phyloP scores from a whole-genome alignment of 2,888 invertebrate genomes.

The Anodontia alba region DNA sequence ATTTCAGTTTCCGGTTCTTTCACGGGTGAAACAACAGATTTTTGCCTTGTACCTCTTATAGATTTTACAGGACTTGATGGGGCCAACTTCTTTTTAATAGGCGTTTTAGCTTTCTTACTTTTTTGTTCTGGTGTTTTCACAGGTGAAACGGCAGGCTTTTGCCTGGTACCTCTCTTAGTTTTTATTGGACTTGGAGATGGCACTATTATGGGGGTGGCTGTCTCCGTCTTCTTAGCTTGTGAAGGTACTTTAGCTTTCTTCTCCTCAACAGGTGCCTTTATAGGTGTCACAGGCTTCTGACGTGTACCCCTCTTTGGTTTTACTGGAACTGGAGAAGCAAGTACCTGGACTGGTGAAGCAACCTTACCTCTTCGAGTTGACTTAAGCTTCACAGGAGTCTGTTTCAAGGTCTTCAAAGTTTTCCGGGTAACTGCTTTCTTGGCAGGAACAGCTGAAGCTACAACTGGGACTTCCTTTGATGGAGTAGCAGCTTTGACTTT shows the following conservation, averaged over 20 bases:
- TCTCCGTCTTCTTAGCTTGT: constrained; percentile 16
- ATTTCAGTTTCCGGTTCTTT: neutral
- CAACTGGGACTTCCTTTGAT: constrained; percentile 23
- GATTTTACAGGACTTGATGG: neutral
- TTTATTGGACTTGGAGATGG: neutral
- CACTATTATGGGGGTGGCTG: constrained; percentile 25
- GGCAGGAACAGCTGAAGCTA: constrained; percentile 11
- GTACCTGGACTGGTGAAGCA: constrained; percentile 26
- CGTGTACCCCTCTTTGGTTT: constrained; percentile 5
- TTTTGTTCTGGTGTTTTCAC: neutral
- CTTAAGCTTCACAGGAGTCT: neutral
- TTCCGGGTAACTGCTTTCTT: constrained; percentile 14
- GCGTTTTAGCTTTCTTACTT: neutral
- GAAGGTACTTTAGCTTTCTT: neutral
- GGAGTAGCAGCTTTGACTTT: constrained; percentile 14
- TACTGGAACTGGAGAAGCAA: neutral
- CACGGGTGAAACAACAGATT: neutral
- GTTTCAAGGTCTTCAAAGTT: constrained; percentile 1
- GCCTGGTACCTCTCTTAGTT: neutral
- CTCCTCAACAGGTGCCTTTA: neutral
- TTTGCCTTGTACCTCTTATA: neutral
- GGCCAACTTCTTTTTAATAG: no score
- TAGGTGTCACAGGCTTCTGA: neutral
- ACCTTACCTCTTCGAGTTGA: constrained; percentile 16
- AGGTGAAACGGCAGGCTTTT: neutral